Base-by-base conservation (phyloP, 2,113 vertebrate genomes). In the Phaethornis superciliosus region DNA sequence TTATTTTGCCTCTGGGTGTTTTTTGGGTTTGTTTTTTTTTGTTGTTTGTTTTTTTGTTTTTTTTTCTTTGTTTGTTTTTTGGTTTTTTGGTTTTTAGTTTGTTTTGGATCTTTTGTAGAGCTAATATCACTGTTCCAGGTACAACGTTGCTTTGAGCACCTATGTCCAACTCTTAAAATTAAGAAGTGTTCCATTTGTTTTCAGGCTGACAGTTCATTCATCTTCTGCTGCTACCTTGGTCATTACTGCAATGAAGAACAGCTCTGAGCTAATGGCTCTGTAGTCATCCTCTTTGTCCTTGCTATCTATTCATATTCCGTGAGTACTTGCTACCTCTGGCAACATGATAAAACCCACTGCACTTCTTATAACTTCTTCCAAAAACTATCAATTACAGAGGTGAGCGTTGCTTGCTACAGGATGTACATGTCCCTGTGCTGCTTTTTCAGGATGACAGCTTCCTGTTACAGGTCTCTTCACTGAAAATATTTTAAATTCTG, bases 211-310 rank as follows among this genome's bases (percentile, higher is more conserved):
- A 94, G 90, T 93, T 88, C 90, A 94, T 94, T 93, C 75, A 77
- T 95, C 92, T 94, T 47, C 76, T 67, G 35, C 64, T 91, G 71
- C 28, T 93, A 23, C 59, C 49, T 83, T 74, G 82, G 60, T 81
- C 90, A 83, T 77, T 96, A 90, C 71, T 63, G 47, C 79, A 83
- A 55, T 32, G 64, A 96, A 69, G 90, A 91, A 70, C 67, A 82
- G 22, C 46, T 81, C 82, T 90, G 71, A 94, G 51, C 55, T 94
- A 96, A 94, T 67, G 72, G 76, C 55, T 91, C 46, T 94, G 24
- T 80, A 95, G 88, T 85, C 92, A 91, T 77, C 59, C 71, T 93
- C 71, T 96, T 95, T 95, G 92, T 94, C 95, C 96, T 96, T 96
- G 75, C 37, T 88, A 70, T 83, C 68, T 80, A n/a, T 95, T 90